These are phyloP conservation scores for Actinia equina DNA, from an alignment of 64 coral and sea anemone species.

Conservation along the genomic window DNA sequence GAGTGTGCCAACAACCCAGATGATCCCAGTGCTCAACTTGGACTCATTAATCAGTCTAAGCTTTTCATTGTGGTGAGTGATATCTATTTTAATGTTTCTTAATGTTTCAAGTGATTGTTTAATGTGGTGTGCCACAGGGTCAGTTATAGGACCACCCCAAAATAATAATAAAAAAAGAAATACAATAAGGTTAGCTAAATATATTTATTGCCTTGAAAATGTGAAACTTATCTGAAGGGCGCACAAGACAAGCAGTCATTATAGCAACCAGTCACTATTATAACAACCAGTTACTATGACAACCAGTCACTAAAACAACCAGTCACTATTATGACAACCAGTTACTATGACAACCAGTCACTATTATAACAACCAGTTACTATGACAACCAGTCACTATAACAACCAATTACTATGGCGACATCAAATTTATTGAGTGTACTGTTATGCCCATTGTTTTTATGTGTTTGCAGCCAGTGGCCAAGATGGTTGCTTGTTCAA, in stretches of 20 bases:
- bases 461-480: constrained; percentile 38
- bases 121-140: neutral
- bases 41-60: constrained; percentile 64
- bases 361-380: no score
- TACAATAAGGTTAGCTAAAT: no score
- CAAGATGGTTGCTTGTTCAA: constrained; percentile 83
- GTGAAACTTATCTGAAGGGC: neutral
- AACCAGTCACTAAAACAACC: no score
- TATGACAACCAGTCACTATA: no score
- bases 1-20: constrained; percentile 62
- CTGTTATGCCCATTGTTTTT: neutral
- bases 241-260: no score
- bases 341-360: no score
- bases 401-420: neutral
- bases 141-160: neutral
- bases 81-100: neutral
- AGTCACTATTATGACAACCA: no score
- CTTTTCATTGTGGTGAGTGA: constrained; percentile 65
- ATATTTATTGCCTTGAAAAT: neutral
- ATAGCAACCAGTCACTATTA: no score
- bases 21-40: constrained; percentile 48
- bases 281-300: no score
- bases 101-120: neutral
- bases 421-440: neutral
- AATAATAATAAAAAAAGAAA: neutral